A percentile compares a stretch with the other conserved stretches of the same genome.
Evolutionary conservation across 2,113 vertebrate species (phyloP).

Genomic region (Chiloscyllium plagiosum): DNA sequence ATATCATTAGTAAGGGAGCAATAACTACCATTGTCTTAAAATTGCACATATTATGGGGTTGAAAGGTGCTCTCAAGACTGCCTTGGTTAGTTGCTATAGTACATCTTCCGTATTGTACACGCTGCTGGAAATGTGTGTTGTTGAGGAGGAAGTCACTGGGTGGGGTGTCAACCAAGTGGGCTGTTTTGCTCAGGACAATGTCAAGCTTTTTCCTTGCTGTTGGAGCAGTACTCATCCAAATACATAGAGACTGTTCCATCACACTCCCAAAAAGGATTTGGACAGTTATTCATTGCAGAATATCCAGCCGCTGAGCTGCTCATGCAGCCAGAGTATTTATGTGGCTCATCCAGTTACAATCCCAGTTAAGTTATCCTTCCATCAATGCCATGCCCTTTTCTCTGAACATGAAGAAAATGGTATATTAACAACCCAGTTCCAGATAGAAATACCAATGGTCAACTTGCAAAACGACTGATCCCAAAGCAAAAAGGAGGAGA

Average conservation of each 20-base stretch:
- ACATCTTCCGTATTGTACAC: background rate
- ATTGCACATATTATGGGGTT: background rate
- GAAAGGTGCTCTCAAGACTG: background rate
- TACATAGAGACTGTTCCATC: background rate
- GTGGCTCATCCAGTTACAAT: too few relatives aligned
- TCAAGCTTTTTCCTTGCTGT: background rate
- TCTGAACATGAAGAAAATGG: background rate
- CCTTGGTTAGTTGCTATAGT: background rate
- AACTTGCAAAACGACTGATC: background rate
- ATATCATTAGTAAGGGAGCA: too few relatives aligned
- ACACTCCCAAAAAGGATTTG: background rate
- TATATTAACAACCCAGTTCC: background rate
- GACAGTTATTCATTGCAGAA: background rate
- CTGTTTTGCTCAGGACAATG: background rate
- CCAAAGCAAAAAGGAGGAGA: background rate
- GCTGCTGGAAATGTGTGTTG: background rate
- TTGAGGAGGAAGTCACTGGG: background rate
- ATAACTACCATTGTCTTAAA: background rate
- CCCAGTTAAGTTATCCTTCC: background rate
- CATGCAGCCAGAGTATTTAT: background rate
- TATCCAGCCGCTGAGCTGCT: background rate
- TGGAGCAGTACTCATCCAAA: background rate
- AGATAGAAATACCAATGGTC: background rate
- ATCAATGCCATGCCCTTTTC: background rate
- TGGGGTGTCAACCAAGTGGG: background rate